Evolutionary conservation across 2,888 invertebrate species (phyloP).

Genomic region (Ophion ventricosus): DNA sequence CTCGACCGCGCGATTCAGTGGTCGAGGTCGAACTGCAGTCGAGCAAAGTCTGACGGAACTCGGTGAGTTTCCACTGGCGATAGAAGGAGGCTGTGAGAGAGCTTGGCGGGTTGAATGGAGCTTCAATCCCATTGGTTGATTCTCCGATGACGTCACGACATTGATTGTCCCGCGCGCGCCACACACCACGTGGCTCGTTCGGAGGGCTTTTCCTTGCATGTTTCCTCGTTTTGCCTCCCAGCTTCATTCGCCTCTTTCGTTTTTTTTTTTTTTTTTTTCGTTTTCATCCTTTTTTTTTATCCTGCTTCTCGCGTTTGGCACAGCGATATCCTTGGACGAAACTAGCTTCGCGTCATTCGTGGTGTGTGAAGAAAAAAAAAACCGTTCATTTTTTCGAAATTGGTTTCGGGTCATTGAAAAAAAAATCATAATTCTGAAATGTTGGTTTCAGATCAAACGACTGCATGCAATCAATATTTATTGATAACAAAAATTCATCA

Average conservation of each 20-base stretch:
- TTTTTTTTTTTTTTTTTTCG: conserved; percentile 35
- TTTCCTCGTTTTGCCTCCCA: conserved; percentile 54
- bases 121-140: conserved; percentile 86
- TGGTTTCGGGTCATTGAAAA: not conserved
- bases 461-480: too few relatives aligned
- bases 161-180: conserved; percentile 87
- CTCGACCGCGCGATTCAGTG: conserved; percentile 77
- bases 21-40: conserved; percentile 82
- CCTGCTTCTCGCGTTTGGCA: conserved; percentile 15
- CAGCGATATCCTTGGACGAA: conserved; percentile 6
- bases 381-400: not conserved
- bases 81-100: conserved; percentile 73
- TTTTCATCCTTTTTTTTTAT: not conserved
- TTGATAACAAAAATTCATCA: too few relatives aligned
- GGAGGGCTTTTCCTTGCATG: conserved; percentile 58
- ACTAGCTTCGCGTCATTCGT: not conserved
- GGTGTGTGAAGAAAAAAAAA: not conserved
- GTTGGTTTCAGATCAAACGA: too few relatives aligned
- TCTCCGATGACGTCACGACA: conserved; percentile 89
- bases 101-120: conserved; percentile 87
- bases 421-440: too few relatives aligned
- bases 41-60: conserved; percentile 81
- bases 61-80: conserved; percentile 79
- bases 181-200: conserved; percentile 82
- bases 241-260: conserved; percentile 35